phyloP scores from a whole-genome alignment of 2,888 invertebrate species.

The Desoria tigrina region DNA sequence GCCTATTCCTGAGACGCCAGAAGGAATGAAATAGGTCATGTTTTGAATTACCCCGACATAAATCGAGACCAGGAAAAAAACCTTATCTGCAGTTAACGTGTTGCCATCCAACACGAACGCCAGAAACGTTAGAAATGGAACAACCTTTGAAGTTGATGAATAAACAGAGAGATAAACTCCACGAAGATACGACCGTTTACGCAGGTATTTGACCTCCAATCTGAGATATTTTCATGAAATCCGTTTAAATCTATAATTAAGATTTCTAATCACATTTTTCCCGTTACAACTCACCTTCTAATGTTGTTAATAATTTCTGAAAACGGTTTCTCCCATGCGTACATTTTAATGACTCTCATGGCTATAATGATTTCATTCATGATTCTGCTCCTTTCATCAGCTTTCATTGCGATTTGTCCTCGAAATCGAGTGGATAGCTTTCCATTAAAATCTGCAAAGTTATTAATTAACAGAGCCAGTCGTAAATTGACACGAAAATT shows the following conservation, averaged over 20 bases:
- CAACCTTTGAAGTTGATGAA: constrained; percentile 64
- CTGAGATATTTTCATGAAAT: no score
- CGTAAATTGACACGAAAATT: neutral
- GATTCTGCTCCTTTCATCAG: constrained; percentile 59
- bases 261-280: neutral
- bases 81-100: constrained; percentile 66
- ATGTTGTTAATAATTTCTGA: constrained; percentile 57
- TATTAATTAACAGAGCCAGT: neutral
- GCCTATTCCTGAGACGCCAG: constrained; percentile 34
- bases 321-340: constrained; percentile 67
- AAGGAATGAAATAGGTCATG: constrained; percentile 35
- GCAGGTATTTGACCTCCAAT: constrained; percentile 68
- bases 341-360: constrained; percentile 67
- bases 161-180: constrained; percentile 68
- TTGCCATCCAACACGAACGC: constrained; percentile 39
- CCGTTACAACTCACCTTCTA: constrained; percentile 27
- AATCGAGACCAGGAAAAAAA: constrained; percentile 54
- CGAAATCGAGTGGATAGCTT: constrained; percentile 62
- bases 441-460: constrained; percentile 57
- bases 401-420: constrained; percentile 60
- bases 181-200: constrained; percentile 66
- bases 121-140: constrained; percentile 49
- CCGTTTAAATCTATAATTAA: neutral
- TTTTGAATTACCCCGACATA: constrained; percentile 30
- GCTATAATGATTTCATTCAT: constrained; percentile 65